Conservation (phyloP, 2,888 invertebrate genomes). For the Andrena chrysosceles region DNA sequence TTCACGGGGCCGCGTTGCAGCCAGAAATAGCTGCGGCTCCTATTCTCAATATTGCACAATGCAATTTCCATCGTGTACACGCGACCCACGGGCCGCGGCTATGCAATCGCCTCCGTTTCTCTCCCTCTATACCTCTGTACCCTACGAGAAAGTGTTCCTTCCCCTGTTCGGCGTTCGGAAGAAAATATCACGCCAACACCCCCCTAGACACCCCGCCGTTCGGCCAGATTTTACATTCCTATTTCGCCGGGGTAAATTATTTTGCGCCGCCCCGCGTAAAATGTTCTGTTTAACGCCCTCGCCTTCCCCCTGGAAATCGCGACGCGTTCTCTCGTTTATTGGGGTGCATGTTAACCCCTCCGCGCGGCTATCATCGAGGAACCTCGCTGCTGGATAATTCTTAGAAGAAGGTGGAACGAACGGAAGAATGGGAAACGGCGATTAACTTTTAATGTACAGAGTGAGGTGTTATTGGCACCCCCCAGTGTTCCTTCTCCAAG, state of each 20-base stretch:
- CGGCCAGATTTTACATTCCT: conserved; percentile 36
- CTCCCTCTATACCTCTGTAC: background rate
- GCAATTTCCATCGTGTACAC: conserved; percentile 78
- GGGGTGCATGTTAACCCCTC: conserved; percentile 3
- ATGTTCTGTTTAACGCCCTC: conserved; percentile 20
- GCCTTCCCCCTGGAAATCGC: conserved; percentile 8
- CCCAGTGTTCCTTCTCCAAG: background rate
- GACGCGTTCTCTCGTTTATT: conserved; percentile 6
- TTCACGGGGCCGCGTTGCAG: conserved; percentile 20
- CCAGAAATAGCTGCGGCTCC: conserved; percentile 59
- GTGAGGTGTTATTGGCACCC: background rate
- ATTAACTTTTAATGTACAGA: conserved; percentile 10
- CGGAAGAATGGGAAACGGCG: background rate
- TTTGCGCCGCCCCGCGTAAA: conserved; percentile 12
- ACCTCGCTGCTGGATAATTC: background rate
- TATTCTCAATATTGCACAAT: conserved; percentile 81
- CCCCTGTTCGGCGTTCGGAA: conserved; percentile 30
- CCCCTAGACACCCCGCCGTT: background rate
- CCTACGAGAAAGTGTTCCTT: conserved; percentile 31
- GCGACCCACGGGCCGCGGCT: conserved; percentile 37
- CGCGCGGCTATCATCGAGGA: background rate
- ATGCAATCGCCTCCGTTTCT: conserved; percentile 35
- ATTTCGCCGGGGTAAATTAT: conserved; percentile 32
- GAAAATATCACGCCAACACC: conserved; percentile 26
- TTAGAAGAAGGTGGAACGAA: background rate